Base-by-base conservation (phyloP, 23 tunicate species). In the Oikopleura dioica region DNA sequence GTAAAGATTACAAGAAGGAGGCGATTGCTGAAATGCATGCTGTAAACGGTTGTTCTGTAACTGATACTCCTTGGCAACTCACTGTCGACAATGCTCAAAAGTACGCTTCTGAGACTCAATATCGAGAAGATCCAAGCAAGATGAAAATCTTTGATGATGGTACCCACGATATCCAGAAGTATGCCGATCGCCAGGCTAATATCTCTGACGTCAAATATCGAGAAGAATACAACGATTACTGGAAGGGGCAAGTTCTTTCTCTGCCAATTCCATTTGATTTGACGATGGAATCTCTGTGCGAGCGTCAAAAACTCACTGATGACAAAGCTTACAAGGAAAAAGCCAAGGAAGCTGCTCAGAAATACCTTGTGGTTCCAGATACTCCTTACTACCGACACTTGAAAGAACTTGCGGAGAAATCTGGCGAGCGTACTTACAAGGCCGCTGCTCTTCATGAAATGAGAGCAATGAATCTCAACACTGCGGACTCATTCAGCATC, bases 1-100 rank as follows among this genome's bases (percentile, higher is more conserved):
- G 84, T 78, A 84, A 82, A 77, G 81, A 82, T 82, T 88, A 88
- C 81, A 88, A 81, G 75, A 89, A 89, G 35, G 84, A 81, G 26
- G 30, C 72, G 30, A 63, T 63, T 23, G 30, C 72, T 2, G 72
- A 63, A 63, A 63, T 63, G 72, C 72, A 63, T 31, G 29, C 72
- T 28, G 72, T 63, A 5, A 63, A 63, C 26, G 72, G 72, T 16
- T 63, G 72, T 28, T 63, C 72, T 63, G 72, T 63, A 2, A 28
- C 33, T 21, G 72, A 63, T 63, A 63, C 72, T 63, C 72, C 72
- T 21, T 63, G 72, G 72, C 29, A 63, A 12, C 2, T 28, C 4
- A 23, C 4, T 2, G 72, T 31, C 33, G 72, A 63, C 5, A 31
- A 63, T 2, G 72, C 72, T 28, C 72, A 63, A 31, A 63, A 63